Evolutionary conservation across 1,140 invertebrate genomes (phyloP), one percentile per base, ranked within the genome.

Genomic region (Cyphomyrmex costatus): DNA sequence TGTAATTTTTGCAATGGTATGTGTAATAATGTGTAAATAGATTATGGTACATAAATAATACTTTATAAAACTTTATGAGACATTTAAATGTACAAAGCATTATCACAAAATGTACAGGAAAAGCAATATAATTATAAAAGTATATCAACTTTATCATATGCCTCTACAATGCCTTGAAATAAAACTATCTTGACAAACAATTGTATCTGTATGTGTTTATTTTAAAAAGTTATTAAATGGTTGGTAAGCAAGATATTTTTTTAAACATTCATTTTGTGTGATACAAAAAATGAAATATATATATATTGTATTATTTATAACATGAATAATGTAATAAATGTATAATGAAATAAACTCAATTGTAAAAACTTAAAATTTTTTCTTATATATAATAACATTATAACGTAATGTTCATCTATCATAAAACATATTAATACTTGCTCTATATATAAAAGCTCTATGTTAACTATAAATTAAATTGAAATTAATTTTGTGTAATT

Each of bases 201-300:
- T 42, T 42, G 2, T 42, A 42, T 42, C 36, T 42, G 10, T 42
- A 8, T 42, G 2, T 42, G 49, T 89, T 89, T 90, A 85, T 89
- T 88, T 84, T 51, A 78, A 82, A 14, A 85, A 87, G 60, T 85
- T 51, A 86, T 88, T 91, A 92, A 91, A 92, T 91, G 89, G 68
- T 88, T 87, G 85, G 78, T 66, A 63, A 24, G 27, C 0, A 33
- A 53, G 10, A 74, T 21, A 56, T 56, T 73, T 14, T 56, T 2
- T 73, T 56, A 21, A 71, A 6, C 56, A 56, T 6, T 36, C 3
- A 63, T n/a, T 65, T 65, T 42, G n/a, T n/a, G n/a, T n/a, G n/a
- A n/a, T 58, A 61, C 21, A 74, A 65, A 60, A 68, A 79, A 61
- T 58, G 53, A 58, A 80, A 70, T 76, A 49, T 61, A 79, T 61